phyloP scores from a whole-genome alignment of 2,797 vertebrate genomes.

The Numenius phaeopus region DNA sequence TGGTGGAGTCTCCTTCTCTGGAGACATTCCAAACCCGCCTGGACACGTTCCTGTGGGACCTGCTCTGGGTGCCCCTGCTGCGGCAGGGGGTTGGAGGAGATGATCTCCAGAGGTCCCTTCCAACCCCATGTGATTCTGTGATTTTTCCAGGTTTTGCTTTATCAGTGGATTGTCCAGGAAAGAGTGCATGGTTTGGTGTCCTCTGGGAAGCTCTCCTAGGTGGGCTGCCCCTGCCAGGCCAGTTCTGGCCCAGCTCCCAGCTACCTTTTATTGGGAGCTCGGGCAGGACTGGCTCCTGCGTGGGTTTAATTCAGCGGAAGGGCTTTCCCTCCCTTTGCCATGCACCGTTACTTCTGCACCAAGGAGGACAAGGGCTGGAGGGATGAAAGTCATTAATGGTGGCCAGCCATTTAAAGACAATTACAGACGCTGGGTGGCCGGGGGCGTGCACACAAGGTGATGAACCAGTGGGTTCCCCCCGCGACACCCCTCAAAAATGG shows the following conservation, averaged over 20 bases:
- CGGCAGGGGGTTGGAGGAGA: too few relatives aligned
- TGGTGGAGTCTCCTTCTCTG: too few relatives aligned
- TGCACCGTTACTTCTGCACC: background rate
- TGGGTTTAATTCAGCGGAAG: background rate
- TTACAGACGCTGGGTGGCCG: fast-evolving
- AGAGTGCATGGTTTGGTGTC: background rate
- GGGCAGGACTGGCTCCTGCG: background rate
- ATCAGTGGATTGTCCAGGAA: background rate
- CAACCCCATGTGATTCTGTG: too few relatives aligned
- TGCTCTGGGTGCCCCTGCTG: too few relatives aligned
- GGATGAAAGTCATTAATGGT: background rate
- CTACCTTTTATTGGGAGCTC: background rate
- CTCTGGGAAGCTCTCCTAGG: background rate
- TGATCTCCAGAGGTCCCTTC: too few relatives aligned
- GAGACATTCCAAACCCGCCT: too few relatives aligned
- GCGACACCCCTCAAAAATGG: fast-evolving
- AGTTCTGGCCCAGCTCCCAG: background rate
- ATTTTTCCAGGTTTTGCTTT: background rate
- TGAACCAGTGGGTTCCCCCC: fast-evolving
- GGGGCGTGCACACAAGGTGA: too few relatives aligned
- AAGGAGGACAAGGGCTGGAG: fast-evolving
- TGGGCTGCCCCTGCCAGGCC: background rate
- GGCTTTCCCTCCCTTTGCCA: background rate
- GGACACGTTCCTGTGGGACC: too few relatives aligned
- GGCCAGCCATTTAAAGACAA: background rate